Conservation (phyloP, 2,797 vertebrate species). For the Chiroxiphia lanceolata region DNA sequence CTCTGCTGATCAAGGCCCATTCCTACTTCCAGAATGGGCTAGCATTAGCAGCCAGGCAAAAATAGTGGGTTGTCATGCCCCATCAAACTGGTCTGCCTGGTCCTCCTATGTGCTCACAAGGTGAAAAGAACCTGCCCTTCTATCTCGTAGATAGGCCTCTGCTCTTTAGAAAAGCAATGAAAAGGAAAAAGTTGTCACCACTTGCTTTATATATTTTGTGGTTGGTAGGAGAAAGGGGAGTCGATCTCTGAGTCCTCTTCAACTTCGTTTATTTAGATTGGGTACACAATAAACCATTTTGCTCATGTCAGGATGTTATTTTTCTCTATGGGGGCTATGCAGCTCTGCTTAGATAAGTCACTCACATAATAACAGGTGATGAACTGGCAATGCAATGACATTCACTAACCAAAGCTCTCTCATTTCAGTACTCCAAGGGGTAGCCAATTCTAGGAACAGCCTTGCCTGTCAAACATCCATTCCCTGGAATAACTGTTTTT, state of each 20-base stretch:
- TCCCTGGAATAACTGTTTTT: neutral
- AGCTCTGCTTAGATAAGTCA: neutral
- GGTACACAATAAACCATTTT: neutral
- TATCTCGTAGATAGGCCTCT: neutral
- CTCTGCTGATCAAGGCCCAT: neutral
- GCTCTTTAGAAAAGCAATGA: neutral
- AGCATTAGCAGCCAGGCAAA: neutral
- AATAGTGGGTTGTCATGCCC: neutral
- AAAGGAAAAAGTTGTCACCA: neutral
- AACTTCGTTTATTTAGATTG: slow-evolving; percentile 38
- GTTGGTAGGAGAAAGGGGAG: neutral
- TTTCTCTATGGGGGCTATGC: slow-evolving; percentile 1
- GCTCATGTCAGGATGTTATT: slow-evolving; percentile 29
- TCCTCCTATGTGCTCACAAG: neutral
- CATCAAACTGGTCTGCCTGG: neutral
- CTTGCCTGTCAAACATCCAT: neutral
- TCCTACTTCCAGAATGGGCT: neutral
- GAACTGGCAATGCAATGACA: slow-evolving; percentile 30
- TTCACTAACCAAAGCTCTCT: slow-evolving; percentile 28
- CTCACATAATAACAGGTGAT: slow-evolving; percentile 39
- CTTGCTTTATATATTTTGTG: neutral
- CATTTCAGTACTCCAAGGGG: slow-evolving; percentile 39
- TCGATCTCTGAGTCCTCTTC: neutral
- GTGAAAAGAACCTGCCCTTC: neutral
- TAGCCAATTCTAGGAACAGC: slow-evolving; percentile 13